These are phyloP conservation scores for Aptenodytes forsteri DNA, from an alignment of 2,113 vertebrate species.

Conservation along the genomic window DNA sequence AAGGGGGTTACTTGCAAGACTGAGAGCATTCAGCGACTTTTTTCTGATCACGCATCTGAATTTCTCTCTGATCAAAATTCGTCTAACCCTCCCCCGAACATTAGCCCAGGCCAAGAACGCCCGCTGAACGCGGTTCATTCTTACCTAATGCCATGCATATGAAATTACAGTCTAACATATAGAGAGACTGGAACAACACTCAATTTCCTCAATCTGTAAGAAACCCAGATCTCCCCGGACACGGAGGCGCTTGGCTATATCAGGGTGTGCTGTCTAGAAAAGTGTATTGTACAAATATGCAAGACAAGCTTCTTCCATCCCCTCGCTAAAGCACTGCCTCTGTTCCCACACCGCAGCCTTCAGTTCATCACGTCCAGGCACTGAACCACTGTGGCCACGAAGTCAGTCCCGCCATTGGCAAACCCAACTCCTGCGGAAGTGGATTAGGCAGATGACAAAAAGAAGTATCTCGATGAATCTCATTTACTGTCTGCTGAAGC, in stretches of 20 bases:
- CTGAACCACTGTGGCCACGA: background rate
- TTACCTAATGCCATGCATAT: background rate
- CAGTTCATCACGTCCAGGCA: background rate
- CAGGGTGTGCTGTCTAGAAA: background rate
- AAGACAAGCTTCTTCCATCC: background rate
- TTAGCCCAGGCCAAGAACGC: background rate
- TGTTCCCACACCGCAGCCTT: background rate
- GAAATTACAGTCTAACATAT: rapidly evolving
- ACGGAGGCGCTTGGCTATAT: background rate
- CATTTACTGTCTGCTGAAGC: background rate
- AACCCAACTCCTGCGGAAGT: background rate
- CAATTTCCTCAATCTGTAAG: rapidly evolving
- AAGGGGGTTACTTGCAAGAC: background rate
- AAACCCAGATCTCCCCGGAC: background rate
- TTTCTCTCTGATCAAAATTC: background rate
- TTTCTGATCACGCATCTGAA: background rate
- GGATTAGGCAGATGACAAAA: background rate
- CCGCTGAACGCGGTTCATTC: background rate
- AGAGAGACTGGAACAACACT: background rate
- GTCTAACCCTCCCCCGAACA: background rate
- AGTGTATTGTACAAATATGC: rapidly evolving
- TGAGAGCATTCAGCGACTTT: background rate
- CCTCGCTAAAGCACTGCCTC: background rate
- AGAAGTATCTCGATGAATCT: rapidly evolving
- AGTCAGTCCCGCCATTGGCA: background rate